Percentiles rank a stretch among this genome's conserved stretches.
Evolutionary conservation across 1,140 invertebrate genomes (phyloP).

Genomic region (Papilio aristodemus): DNA sequence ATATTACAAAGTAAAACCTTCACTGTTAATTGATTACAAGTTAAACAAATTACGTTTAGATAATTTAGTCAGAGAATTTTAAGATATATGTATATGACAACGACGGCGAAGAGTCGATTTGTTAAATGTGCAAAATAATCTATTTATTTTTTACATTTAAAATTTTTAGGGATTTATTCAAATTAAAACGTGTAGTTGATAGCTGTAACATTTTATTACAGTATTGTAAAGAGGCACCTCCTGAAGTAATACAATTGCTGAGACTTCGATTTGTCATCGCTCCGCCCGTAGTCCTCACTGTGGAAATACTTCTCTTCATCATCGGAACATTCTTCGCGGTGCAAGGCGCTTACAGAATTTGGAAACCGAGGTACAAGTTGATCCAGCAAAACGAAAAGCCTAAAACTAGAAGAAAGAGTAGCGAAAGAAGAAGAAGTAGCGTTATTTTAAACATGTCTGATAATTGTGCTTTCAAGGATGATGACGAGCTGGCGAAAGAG

Average conservation of each 20-base stretch:
- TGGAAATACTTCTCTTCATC: slow-evolving; percentile 53
- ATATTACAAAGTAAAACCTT: slow-evolving; percentile 19
- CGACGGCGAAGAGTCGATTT: too few species aligned
- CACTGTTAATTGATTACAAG: background rate
- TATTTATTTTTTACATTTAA: background rate
- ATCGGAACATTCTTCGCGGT: slow-evolving; percentile 49
- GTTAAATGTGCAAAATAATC: too few species aligned
- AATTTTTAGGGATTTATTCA: too few species aligned
- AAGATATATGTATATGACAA: too few species aligned
- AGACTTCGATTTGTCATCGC: slow-evolving; percentile 57
- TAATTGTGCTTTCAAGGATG: slow-evolving; percentile 50
- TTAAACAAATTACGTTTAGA: background rate
- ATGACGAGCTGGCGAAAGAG: slow-evolving; percentile 59
- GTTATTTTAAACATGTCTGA: slow-evolving; percentile 51
- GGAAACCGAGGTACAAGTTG: slow-evolving; percentile 59
- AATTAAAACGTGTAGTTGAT: background rate
- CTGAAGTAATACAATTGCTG: slow-evolving; percentile 50
- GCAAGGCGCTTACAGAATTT: slow-evolving; percentile 53
- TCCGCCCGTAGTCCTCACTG: slow-evolving; percentile 56
- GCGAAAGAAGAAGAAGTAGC: slow-evolving; percentile 48
- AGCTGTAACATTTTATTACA: slow-evolving; percentile 40
- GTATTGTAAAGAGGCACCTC: slow-evolving; percentile 60
- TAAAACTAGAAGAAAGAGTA: slow-evolving; percentile 40
- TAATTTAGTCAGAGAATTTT: background rate
- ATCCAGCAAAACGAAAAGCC: slow-evolving; percentile 40